phyloP scores from a whole-genome alignment of 2,113 vertebrate species.

The Daboia siamensis region DNA sequence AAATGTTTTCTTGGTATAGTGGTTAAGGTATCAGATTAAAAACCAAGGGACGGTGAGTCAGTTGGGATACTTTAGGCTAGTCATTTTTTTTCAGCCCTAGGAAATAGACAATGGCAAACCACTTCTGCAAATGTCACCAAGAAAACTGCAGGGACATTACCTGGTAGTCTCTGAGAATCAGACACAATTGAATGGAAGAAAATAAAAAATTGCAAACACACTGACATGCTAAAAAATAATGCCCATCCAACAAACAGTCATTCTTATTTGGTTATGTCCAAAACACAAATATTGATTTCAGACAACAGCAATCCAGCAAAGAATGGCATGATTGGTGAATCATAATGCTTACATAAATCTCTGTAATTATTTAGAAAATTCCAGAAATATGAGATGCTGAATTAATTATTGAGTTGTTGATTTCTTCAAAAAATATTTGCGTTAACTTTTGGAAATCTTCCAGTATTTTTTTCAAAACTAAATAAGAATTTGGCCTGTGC shows the following conservation, averaged over 20 bases:
- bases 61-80: too few species aligned
- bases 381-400: not conserved
- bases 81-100: too few species aligned
- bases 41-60: not conserved
- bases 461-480: not conserved
- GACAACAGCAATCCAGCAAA: not conserved
- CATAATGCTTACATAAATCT: not conserved
- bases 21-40: not conserved
- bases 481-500: not conserved
- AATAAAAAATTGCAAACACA: not conserved
- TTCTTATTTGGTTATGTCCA: not conserved
- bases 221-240: not conserved
- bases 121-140: not conserved
- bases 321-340: not conserved
- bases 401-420: not conserved
- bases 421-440: not conserved
- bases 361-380: not conserved
- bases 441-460: constrained; percentile 6
- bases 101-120: not conserved
- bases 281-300: not conserved
- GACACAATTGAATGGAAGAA: not conserved
- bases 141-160: not conserved
- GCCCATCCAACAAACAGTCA: not conserved
- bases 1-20: not conserved
- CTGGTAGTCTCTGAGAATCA: not conserved